Evolutionary conservation across 1,140 invertebrate species (phyloP).

Genomic region (Leptopilina clavipes): DNA sequence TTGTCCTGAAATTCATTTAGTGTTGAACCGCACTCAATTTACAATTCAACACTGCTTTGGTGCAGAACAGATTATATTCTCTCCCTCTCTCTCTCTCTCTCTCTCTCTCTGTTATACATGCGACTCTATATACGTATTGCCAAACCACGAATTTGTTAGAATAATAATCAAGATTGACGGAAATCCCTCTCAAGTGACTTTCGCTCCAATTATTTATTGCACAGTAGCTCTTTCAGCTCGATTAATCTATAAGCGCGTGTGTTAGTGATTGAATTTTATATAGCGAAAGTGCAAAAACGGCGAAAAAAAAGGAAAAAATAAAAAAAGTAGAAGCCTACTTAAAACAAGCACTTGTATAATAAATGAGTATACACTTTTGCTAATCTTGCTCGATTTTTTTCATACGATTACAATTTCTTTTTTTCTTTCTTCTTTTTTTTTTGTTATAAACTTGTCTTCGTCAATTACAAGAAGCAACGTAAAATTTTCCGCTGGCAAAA

Average conservation of each 20-base stretch:
- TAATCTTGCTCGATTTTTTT: constrained; percentile 6
- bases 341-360: background rate
- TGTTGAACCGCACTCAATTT: constrained; percentile 7
- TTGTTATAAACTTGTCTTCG: background rate
- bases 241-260: constrained; percentile 17
- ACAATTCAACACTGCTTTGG: background rate
- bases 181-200: constrained; percentile 15
- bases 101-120: background rate
- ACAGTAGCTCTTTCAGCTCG: constrained; percentile 35
- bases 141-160: constrained; percentile 16
- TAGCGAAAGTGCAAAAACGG: constrained; percentile 9
- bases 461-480: background rate
- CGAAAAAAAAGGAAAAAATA: no score
- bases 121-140: background rate
- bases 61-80: background rate
- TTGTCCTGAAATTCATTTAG: constrained; percentile 4
- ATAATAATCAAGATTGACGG: constrained; percentile 32
- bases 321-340: background rate
- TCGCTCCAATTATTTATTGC: constrained; percentile 32
- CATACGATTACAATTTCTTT: background rate
- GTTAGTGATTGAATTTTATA: background rate
- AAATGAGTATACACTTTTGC: background rate
- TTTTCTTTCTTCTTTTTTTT: background rate
- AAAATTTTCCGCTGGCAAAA: background rate
- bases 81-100: no score